Evolutionary conservation across 2,113 vertebrate genomes (phyloP).

Genomic region (Ceyx cyanopectus): DNA sequence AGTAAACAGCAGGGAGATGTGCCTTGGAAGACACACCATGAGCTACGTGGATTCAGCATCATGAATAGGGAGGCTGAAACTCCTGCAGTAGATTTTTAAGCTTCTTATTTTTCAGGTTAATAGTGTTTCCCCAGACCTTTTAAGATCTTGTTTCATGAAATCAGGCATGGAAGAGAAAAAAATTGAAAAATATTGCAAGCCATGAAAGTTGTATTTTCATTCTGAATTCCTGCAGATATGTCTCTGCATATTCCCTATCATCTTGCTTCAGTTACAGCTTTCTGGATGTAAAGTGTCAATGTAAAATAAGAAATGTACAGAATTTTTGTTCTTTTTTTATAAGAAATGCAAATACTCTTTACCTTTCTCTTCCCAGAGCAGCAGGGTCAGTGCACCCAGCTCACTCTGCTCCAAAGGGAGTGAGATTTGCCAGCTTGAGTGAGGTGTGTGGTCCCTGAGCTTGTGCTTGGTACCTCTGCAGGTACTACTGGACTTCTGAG

Average conservation of each 20-base stretch:
- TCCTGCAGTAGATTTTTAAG: constrained; percentile 41
- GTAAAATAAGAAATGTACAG: not conserved
- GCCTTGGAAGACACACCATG: not conserved
- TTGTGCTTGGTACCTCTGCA: too few species aligned
- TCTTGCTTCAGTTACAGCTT: not conserved
- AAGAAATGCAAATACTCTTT: not conserved
- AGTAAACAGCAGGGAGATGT: constrained; percentile 16
- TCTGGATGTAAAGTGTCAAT: not conserved
- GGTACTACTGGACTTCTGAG: too few species aligned
- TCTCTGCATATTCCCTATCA: not conserved
- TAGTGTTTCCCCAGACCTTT: constrained; percentile 24
- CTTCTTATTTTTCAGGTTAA: constrained; percentile 57
- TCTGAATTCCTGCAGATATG: not conserved
- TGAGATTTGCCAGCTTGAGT: not conserved
- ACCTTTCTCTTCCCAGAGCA: not conserved
- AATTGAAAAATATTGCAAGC: not conserved
- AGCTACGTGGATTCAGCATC: constrained; percentile 1
- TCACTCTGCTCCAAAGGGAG: not conserved
- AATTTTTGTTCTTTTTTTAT: not conserved
- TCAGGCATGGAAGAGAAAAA: constrained; percentile 13
- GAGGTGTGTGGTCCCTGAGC: not conserved
- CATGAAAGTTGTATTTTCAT: not conserved
- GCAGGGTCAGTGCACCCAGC: fast-evolving
- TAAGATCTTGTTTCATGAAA: constrained; percentile 39
- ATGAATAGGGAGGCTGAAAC: constrained; percentile 28